A percentile compares a stretch with the other conserved stretches of the same genome.
These are phyloP conservation scores for Chironex yamaguchii DNA, from an alignment of 30 jellyfish, hydroid and myxozoan species.

Conservation along the genomic window DNA sequence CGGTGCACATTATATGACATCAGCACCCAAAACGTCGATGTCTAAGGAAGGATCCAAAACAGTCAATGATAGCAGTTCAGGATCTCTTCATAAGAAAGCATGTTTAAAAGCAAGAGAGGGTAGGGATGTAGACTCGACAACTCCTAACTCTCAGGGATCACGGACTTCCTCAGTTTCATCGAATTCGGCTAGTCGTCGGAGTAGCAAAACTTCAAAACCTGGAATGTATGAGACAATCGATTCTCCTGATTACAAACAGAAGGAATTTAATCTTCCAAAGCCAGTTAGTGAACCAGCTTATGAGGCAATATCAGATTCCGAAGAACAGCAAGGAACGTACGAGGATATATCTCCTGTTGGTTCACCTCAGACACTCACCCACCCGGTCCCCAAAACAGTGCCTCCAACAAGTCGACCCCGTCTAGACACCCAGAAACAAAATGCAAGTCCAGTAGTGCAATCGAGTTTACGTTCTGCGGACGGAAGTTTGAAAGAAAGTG, in stretches of 20 bases:
- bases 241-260: not conserved
- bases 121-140: not conserved
- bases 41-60: not conserved
- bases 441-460: not conserved
- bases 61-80: not conserved
- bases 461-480: not conserved
- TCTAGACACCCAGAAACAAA: too few relatives aligned
- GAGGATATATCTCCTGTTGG: constrained; percentile 87
- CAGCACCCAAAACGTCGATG: not conserved
- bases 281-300: constrained; percentile 43
- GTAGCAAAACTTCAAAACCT: not conserved
- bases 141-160: not conserved
- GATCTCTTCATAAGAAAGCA: too few relatives aligned
- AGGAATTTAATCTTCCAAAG: not conserved
- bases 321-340: constrained; percentile 29
- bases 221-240: not conserved
- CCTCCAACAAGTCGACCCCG: not conserved
- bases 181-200: not conserved
- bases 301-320: constrained; percentile 89
- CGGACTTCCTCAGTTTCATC: not conserved
- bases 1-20: not conserved
- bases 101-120: not conserved
- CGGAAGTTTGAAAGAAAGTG: not conserved
- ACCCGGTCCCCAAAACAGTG: not conserved
- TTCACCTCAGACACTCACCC: constrained; percentile 44